phyloP scores from a whole-genome alignment of 2,797 vertebrate genomes.

The Microctenopoma stevenorrisi region DNA sequence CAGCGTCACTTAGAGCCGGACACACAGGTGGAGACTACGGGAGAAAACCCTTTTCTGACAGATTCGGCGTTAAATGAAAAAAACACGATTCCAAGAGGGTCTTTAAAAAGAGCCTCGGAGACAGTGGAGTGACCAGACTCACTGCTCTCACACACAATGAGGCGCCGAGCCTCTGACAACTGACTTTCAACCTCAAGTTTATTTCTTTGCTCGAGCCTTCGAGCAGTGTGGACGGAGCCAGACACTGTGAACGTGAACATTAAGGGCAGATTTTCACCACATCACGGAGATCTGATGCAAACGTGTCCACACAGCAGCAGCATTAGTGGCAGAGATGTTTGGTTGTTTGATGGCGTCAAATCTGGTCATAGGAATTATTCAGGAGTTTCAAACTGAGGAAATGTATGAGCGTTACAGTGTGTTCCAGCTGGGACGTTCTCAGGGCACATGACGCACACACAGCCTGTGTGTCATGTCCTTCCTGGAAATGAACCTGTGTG shows the following conservation, averaged over 20 bases:
- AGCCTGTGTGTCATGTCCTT: no score
- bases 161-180: slow-evolving; percentile 37
- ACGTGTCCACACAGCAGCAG: not conserved
- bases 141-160: slow-evolving; percentile 63
- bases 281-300: not conserved
- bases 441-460: not conserved
- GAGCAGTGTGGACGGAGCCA: not conserved
- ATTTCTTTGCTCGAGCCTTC: slow-evolving; percentile 35
- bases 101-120: slow-evolving; percentile 3
- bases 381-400: no score
- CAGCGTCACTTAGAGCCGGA: slow-evolving; percentile 47
- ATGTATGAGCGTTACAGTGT: not conserved
- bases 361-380: no score
- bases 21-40: slow-evolving; percentile 27
- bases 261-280: not conserved
- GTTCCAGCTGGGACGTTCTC: not conserved
- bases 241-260: not conserved
- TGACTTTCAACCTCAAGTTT: slow-evolving; percentile 65
- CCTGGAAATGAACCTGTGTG: not conserved
- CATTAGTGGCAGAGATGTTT: not conserved
- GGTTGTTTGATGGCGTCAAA: no score
- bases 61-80: not conserved
- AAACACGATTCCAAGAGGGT: slow-evolving; percentile 29
- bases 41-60: slow-evolving; percentile 12
- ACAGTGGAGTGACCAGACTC: slow-evolving; percentile 36